Percentiles rank a stretch among this genome's conserved stretches.
phyloP scores from a whole-genome alignment of 2,797 vertebrate genomes.

The Danio aesculapii region DNA sequence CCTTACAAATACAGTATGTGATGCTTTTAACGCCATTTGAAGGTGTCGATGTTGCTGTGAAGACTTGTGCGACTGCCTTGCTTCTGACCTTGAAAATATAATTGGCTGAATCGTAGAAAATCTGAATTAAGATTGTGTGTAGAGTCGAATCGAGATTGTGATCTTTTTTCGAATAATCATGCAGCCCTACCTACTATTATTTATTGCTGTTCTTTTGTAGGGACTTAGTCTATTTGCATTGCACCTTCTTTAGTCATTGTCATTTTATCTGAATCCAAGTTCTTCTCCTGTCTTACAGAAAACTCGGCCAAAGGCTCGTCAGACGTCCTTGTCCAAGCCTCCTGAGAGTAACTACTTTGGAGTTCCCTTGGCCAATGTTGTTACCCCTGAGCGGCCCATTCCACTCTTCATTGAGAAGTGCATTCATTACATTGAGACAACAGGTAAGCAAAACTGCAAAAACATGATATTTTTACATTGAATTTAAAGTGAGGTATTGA shows the following conservation, averaged over 20 bases:
- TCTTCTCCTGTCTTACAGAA: conserved; percentile 78
- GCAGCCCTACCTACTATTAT: too few species aligned
- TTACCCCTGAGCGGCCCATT: conserved; percentile 87
- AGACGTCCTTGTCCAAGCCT: conserved; percentile 87
- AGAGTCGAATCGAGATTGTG: too few species aligned
- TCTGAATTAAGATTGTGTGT: too few species aligned
- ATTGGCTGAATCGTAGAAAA: too few species aligned
- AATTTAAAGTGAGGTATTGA: background rate
- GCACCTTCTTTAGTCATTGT: background rate
- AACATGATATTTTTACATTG: background rate
- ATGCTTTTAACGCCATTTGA: too few species aligned
- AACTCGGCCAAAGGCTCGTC: conserved; percentile 87
- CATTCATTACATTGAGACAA: conserved; percentile 94
- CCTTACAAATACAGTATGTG: too few species aligned
- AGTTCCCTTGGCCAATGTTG: conserved; percentile 84
- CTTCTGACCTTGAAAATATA: too few species aligned
- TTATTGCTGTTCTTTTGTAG: background rate
- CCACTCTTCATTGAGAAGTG: conserved; percentile 95
- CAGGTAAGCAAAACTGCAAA: conserved; percentile 77
- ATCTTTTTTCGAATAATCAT: too few species aligned
- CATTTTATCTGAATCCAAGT: conserved; percentile 4
- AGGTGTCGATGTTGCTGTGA: too few species aligned
- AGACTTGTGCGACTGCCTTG: too few species aligned
- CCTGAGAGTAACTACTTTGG: conserved; percentile 97
- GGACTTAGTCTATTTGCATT: background rate